Evolutionary conservation across 1,140 invertebrate genomes (phyloP), one percentile per base, ranked within the genome.

Genomic region (Bombyx mandarina): DNA sequence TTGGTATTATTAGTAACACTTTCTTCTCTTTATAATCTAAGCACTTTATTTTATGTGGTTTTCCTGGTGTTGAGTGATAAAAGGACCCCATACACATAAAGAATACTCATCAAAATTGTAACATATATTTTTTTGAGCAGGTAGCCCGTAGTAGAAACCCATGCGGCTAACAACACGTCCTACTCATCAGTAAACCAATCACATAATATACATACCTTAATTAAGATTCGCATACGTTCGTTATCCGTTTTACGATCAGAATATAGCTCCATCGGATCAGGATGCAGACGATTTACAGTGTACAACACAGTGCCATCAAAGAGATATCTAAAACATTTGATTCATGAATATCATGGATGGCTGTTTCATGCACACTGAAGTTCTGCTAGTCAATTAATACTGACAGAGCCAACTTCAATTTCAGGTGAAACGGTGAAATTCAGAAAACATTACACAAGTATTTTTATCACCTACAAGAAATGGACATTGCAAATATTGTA

Each of bases 301-400:
- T 88, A 89, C 7, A 92, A 56, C 0, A 88, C 79, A 2, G 86
- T 85, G 0, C 91, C 91, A 75, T 92, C 91, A 83, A 91, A 92
- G 6, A 91, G 66, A 62, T 91, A 90, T n/a, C 89, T 89, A 56
- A 18, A 6, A 22, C 12, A 12, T 7, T 7, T 0, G 9, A 10
- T 47, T 47, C 45, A 12, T 47, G 6, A 47, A 7, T 6, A 47
- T 12, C 6, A 9, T 47, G 45, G 45, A 47, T 35, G 4, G 2
- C 45, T 10, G 45, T 9, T n/a, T 46, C n/a, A 46, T 46, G 45
- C 8, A 46, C 45, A 46, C 1, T 46, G 45, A 46, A 46, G 8
- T 46, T 18, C 12, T 18, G 12, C 12, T 18, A 18, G 12, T 18
- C 12, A 18, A 18, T 18, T 18, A 18, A 18, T 18, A 18, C 12